Base-by-base conservation (phyloP, 2,113 vertebrate genomes). In the Psilopogon haemacephalus region DNA sequence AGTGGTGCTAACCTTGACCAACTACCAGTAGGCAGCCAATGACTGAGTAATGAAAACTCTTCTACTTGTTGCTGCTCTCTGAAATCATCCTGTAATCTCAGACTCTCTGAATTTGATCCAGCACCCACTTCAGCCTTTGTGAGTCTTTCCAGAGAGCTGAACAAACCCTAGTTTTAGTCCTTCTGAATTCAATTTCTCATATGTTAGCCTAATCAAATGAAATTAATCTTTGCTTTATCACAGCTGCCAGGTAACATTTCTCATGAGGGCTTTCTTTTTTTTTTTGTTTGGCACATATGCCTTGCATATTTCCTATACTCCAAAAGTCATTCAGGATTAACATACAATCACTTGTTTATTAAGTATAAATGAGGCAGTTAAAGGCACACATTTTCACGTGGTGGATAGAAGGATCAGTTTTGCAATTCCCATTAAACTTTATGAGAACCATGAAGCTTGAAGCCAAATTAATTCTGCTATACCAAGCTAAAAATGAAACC, bases 401-500 rank as follows among this genome's bases (percentile, higher is more conserved):
- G 65, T 59, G 63, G 83, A 88, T 3, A n/a, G 52, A 21, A 87
- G 35, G 62, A 92, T 76, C 64, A 42, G 64, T 94, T 95, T 19
- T 55, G 40, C 86, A 95, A 77, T 83, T 93, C 77, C 83, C 83
- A 80, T 90, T 91, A 90, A 92, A 86, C 14, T 84, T 90, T 74
- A 90, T 46, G 65, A 91, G 87, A 95, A 90, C 48, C 60, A 72
- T 4, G 76, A 68, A 65, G 76, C 71, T 90, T 56, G 71, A 76
- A 92, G 77, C 65, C 78, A 95, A 94, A 92, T 95, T 77, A 83
- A 77, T 93, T 91, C 88, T 94, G 84, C 73, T 73, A 46, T 42
- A 79, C 28, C 50, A 52, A 93, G 72, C 84, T 93, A 88, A 94
- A 95, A 95, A 91, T n/a, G 67, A 84, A 85, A 44, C 26, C 72